A percentile compares a stretch with the other conserved stretches of the same genome.
Conservation (phyloP, 1,140 invertebrate genomes). For the Procambarus virginalis region DNA sequence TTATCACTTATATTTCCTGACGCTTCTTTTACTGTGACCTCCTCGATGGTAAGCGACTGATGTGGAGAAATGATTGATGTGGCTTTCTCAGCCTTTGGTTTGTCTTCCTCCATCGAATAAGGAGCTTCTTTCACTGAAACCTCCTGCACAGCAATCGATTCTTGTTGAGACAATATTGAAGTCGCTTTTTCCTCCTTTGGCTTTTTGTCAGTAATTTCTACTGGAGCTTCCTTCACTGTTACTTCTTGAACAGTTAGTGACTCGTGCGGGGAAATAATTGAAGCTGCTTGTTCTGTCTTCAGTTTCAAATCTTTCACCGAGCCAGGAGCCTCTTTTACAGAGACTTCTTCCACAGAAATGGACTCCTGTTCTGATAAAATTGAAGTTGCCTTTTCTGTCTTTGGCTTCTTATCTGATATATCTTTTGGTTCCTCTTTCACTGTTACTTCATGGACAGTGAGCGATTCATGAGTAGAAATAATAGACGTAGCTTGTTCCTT, state of each 20-base stretch:
- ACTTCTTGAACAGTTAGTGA: constrained; percentile 46
- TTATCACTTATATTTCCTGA: constrained; percentile 33
- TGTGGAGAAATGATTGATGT: constrained; percentile 51
- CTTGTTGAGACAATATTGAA: constrained; percentile 31
- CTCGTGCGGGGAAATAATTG: constrained; percentile 46
- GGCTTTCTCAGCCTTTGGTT: constrained; percentile 41
- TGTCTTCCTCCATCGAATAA: neutral
- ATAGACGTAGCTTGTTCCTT: constrained; percentile 41
- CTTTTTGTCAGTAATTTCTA: constrained; percentile 24
- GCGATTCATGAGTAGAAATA: constrained; percentile 42
- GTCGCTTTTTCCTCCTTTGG: constrained; percentile 37
- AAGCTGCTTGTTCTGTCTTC: constrained; percentile 44
- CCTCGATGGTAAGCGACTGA: constrained; percentile 34
- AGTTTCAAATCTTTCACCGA: constrained; percentile 20
- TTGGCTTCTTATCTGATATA: constrained; percentile 33
- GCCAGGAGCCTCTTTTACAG: constrained; percentile 75
- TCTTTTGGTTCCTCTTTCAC: constrained; percentile 73
- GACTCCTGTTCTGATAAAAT: constrained; percentile 47
- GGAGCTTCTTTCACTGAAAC: constrained; percentile 37
- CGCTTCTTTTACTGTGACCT: constrained; percentile 44
- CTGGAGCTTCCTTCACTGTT: constrained; percentile 29
- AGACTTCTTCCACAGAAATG: constrained; percentile 73
- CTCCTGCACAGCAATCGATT: constrained; percentile 36
- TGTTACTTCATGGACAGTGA: constrained; percentile 43
- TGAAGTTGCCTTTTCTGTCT: constrained; percentile 41